Evolutionary conservation across 2,888 invertebrate species (phyloP), one percentile per base, ranked within the genome.

Genomic region (Caradrina kadenii): DNA sequence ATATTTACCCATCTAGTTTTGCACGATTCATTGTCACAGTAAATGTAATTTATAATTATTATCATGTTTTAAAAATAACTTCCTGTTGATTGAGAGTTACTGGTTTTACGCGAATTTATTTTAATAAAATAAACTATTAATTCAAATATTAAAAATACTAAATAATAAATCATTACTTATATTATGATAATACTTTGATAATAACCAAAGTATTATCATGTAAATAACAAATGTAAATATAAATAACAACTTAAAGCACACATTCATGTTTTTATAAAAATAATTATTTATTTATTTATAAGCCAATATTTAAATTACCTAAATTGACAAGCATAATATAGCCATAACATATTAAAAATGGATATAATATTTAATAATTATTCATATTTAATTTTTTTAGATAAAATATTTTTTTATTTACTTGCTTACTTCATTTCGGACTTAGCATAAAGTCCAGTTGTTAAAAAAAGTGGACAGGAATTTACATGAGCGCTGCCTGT

Each of bases 81-180:
- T 17, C 0, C 26, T 0, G 49, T 45, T 52, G 35, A 63, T 50
- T 48, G 8, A 49, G 11, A 35, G 49, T 70, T 55, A 70, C 73
- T 72, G 22, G 73, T 71, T 73, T 71, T 64, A 64, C 64, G 55
- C 45, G 17, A 17, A 11, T 45, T 17, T 56, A 72, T 72, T 42
- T 1, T 8, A 35, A 35, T 35, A 13, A 49, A 19, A 45, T 26
- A 21, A 31, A 1, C 7, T 15, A 49, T 26, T 62, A 22, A n/a
- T 42, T 63, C 6, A 21, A 26, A 26, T 26, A 26, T 3, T 26
- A 26, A 3, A 26, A 26, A 26, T n/a, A n/a, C 26, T 26, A 4
- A 4, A 26, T 26, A 26, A 26, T 26, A 26, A 26, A 26, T 26
- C 26, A 26, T 26, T 26, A 26, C 26, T 26, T 4, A 26, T 26